A percentile compares a stretch with the other conserved stretches of the same genome.
These are phyloP conservation scores for Bhutanitis thaidina DNA, from an alignment of 2,888 invertebrate species.

Conservation along the genomic window DNA sequence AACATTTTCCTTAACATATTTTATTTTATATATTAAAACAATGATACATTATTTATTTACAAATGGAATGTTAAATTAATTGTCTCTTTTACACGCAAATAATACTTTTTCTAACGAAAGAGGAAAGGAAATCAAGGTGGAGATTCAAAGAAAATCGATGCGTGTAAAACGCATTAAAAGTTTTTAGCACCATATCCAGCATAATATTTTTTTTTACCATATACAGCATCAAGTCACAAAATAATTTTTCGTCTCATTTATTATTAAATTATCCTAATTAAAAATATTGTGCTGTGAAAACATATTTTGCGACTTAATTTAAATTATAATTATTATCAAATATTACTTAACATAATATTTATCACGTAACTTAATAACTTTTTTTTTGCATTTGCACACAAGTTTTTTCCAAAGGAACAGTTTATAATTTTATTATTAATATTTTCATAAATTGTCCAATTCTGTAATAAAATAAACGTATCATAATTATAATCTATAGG, in stretches of 20 bases:
- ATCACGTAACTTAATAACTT: neutral
- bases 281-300: slow-evolving; percentile 1
- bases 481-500: neutral
- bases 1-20: neutral
- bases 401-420: slow-evolving; percentile 12
- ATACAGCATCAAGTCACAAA: slow-evolving; percentile 6
- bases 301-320: slow-evolving; percentile 11
- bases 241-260: neutral
- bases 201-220: slow-evolving; percentile 17
- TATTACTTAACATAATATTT: neutral
- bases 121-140: neutral
- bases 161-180: slow-evolving; percentile 17
- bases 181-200: slow-evolving; percentile 39
- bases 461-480: no score
- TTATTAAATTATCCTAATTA: neutral
- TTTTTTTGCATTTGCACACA: neutral
- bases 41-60: slow-evolving; percentile 8
- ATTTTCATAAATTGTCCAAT: neutral
- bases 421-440: neutral
- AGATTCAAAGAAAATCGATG: slow-evolving; percentile 1
- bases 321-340: neutral
- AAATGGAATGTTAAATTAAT: slow-evolving; percentile 29
- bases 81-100: slow-evolving; percentile 18
- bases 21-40: slow-evolving; percentile 5
- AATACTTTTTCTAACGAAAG: slow-evolving; percentile 4